A percentile compares a stretch with the other conserved stretches of the same genome.
Conservation (phyloP, 2,797 vertebrate species). For the Typhlichthys eigenmanni region DNA sequence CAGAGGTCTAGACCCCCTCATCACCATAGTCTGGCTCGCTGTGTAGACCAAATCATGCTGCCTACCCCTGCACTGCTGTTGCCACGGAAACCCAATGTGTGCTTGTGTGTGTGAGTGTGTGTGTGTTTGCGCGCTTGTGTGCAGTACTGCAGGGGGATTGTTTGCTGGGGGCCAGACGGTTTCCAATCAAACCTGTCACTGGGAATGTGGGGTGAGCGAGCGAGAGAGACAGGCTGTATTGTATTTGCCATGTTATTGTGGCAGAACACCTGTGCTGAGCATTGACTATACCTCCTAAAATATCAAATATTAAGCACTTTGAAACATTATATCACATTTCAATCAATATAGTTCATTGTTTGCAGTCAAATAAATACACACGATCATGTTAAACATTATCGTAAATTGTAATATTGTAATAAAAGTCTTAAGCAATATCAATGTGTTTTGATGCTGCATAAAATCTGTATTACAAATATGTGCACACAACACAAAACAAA, state of each 20-base stretch:
- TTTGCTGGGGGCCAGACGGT: constrained; percentile 65
- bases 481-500: not conserved
- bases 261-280: too few relatives aligned
- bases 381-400: too few relatives aligned
- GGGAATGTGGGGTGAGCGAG: constrained; percentile 38
- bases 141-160: not conserved
- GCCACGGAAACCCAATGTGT: constrained; percentile 70
- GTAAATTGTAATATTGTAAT: too few relatives aligned
- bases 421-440: too few relatives aligned
- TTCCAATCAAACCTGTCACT: constrained; percentile 83
- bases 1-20: constrained; percentile 57
- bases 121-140: constrained; percentile 33
- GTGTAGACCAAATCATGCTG: constrained; percentile 70
- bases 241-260: constrained; percentile 30
- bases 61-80: constrained; percentile 73
- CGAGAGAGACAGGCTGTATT: constrained; percentile 32
- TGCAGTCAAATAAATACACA: too few relatives aligned
- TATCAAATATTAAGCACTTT: too few relatives aligned
- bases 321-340: too few relatives aligned
- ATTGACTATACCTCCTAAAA: too few relatives aligned
- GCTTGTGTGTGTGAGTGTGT: constrained; percentile 32
- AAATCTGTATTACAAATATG: not conserved
- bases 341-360: too few relatives aligned
- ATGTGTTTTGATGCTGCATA: too few relatives aligned
- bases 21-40: constrained; percentile 65